Evolutionary conservation across 2,113 vertebrate species (phyloP).

Genomic region (Vimba vimba): DNA sequence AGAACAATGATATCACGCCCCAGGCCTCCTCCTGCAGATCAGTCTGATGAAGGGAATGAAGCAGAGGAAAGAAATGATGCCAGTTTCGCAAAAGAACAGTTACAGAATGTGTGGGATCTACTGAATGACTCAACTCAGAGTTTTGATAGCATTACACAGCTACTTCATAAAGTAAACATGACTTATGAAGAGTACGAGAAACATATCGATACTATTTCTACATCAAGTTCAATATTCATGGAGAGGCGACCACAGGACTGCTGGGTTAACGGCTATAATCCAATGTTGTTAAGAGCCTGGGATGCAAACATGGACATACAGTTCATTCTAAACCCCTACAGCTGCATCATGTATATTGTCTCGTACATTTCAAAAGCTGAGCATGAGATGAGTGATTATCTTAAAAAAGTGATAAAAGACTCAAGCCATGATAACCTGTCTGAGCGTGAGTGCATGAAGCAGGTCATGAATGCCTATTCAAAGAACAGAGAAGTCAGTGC

Average conservation of each 20-base stretch:
- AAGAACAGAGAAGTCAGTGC: no score
- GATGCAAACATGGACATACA: constrained; percentile 6
- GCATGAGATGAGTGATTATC: no score
- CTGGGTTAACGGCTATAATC: constrained; percentile 42
- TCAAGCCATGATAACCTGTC: no score
- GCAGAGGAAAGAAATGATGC: not conserved
- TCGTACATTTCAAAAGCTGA: no score
- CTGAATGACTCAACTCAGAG: not conserved
- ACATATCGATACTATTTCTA: not conserved
- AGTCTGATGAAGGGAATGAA: not conserved
- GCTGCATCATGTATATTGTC: no score
- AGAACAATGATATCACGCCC: constrained; percentile 10
- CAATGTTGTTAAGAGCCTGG: not conserved
- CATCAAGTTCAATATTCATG: not conserved
- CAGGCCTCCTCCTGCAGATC: not conserved
- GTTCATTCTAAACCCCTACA: not conserved
- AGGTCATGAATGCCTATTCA: no score
- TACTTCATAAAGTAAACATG: constrained; percentile 15
- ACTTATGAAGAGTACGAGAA: constrained; percentile 1
- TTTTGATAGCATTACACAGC: constrained; percentile 19
- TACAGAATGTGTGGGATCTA: not conserved
- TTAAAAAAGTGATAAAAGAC: no score
- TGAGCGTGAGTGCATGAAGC: constrained; percentile 44
- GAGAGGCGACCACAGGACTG: constrained; percentile 42
- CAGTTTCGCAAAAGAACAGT: not conserved